phyloP scores from a whole-genome alignment of 2,888 invertebrate species.

The Conomelus anceps region DNA sequence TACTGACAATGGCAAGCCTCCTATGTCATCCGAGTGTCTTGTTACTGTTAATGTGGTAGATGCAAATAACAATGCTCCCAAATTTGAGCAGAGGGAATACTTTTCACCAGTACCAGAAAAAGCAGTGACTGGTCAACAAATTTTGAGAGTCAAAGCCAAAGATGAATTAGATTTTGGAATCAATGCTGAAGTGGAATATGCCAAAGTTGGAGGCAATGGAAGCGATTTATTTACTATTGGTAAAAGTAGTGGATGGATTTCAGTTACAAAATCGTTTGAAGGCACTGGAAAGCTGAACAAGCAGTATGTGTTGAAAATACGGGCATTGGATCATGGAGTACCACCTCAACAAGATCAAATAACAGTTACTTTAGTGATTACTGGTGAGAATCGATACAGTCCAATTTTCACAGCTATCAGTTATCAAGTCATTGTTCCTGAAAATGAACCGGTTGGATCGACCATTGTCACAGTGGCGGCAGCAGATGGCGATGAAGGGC shows the following conservation, averaged over 20 bases:
- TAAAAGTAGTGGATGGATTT: conserved; percentile 73
- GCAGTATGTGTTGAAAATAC: conserved; percentile 60
- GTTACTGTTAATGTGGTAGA: conserved; percentile 85
- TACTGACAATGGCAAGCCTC: conserved; percentile 91
- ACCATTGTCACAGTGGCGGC: conserved; percentile 79
- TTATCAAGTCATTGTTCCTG: conserved; percentile 85
- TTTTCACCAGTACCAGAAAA: conserved; percentile 76
- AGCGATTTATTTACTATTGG: conserved; percentile 67
- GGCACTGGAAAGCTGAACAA: conserved; percentile 47
- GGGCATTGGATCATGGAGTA: conserved; percentile 79
- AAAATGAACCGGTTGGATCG: conserved; percentile 81
- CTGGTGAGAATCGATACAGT: conserved; percentile 72
- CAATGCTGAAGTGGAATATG: conserved; percentile 82
- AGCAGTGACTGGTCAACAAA: conserved; percentile 60
- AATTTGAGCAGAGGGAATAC: conserved; percentile 66
- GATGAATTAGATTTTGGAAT: conserved; percentile 78
- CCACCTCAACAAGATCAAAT: conserved; percentile 77
- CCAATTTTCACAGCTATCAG: conserved; percentile 78
- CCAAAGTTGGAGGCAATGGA: conserved; percentile 67
- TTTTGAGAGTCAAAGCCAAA: conserved; percentile 65
- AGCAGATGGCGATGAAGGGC: conserved; percentile 76
- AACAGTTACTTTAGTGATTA: conserved; percentile 65
- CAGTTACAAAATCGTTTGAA: conserved; percentile 51
- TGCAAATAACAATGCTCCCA: conserved; percentile 86
- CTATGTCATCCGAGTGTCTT: conserved; percentile 80